Conservation (phyloP, 2,113 vertebrate genomes). For the Thoracochromis brauschi region DNA sequence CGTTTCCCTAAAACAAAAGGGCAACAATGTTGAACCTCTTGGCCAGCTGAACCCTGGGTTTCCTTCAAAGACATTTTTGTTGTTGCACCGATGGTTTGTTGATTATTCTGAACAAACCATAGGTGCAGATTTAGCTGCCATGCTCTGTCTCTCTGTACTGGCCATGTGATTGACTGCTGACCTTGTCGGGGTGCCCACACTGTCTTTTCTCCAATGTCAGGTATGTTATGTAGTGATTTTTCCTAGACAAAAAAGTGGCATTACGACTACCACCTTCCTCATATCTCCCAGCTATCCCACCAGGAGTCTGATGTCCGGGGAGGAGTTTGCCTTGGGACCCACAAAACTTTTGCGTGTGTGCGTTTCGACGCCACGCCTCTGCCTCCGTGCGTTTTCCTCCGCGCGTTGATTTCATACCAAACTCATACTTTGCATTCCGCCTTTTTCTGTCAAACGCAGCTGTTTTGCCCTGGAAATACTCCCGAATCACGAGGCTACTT, state of each 20-base stretch:
- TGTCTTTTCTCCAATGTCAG: neutral
- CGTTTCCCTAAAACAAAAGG: neutral
- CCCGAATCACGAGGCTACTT: neutral
- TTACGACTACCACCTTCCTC: neutral
- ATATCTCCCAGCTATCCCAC: neutral
- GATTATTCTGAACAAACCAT: neutral
- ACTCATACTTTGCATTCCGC: constrained; percentile 71
- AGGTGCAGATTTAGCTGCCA: neutral
- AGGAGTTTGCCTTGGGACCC: constrained; percentile 52
- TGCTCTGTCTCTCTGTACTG: neutral
- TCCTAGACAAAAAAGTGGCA: neutral
- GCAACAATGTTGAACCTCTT: neutral
- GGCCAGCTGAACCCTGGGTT: neutral
- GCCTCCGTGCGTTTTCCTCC: constrained; percentile 46
- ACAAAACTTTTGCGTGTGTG: constrained; percentile 63
- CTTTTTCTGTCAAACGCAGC: constrained; percentile 58
- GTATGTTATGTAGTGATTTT: neutral
- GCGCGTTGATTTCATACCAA: constrained; percentile 69
- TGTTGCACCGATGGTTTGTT: neutral
- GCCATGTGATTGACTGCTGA: neutral
- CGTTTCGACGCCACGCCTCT: constrained; percentile 62
- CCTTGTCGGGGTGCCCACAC: neutral
- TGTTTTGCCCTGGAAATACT: neutral
- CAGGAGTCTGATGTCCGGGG: constrained; percentile 23
- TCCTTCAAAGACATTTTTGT: neutral